These are phyloP conservation scores for Drosophila longiperda DNA, from an alignment of 2,888 invertebrate species.

Conservation along the genomic window DNA sequence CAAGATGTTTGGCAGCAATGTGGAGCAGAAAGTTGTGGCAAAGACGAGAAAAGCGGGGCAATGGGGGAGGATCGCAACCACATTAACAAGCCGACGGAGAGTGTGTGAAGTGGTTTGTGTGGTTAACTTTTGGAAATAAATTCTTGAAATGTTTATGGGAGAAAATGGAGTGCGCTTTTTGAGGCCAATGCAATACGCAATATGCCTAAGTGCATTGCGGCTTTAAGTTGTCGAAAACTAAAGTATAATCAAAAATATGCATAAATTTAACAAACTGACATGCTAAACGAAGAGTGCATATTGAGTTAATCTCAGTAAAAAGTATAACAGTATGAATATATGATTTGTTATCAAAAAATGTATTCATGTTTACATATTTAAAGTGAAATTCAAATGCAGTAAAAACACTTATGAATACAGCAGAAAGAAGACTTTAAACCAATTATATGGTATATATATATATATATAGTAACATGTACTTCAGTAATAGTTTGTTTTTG, in stretches of 20 bases:
- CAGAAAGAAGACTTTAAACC: not conserved
- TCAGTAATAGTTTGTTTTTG: not conserved
- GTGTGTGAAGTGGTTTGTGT: conserved; percentile 22
- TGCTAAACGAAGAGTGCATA: not conserved
- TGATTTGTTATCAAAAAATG: not conserved
- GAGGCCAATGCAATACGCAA: conserved; percentile 13
- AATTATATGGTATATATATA: too few relatives aligned
- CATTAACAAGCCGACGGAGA: conserved; percentile 29
- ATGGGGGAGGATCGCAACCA: not conserved
- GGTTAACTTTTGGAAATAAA: conserved; percentile 31
- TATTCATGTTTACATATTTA: not conserved
- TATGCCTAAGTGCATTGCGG: conserved; percentile 32
- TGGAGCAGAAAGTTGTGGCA: conserved; percentile 41
- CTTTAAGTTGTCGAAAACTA: conserved; percentile 1
- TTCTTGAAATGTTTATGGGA: conserved; percentile 46
- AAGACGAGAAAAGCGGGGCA: not conserved
- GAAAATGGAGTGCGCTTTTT: conserved; percentile 36
- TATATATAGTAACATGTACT: too few relatives aligned
- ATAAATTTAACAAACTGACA: not conserved
- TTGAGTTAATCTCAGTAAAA: not conserved
- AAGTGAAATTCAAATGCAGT: not conserved
- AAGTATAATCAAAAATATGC: not conserved
- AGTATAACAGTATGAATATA: not conserved
- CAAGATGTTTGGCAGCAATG: conserved; percentile 48
- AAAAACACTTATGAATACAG: not conserved